These are phyloP conservation scores for Julus scanicus DNA, from an alignment of 2,888 invertebrate species.

Conservation along the genomic window DNA sequence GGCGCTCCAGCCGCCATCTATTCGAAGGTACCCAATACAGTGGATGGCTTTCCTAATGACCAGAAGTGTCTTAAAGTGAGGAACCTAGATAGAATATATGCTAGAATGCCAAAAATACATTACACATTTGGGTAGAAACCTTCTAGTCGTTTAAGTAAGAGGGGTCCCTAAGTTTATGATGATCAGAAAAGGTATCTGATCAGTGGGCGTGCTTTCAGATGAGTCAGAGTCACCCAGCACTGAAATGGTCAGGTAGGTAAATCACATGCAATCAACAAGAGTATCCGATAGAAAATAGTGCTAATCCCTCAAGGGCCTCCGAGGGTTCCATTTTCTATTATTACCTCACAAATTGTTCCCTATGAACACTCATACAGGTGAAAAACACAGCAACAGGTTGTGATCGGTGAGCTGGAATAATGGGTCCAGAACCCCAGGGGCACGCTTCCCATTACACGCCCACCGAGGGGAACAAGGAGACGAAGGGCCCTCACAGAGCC, in stretches of 20 bases:
- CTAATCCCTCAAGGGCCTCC: neutral
- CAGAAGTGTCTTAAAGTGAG: too few relatives aligned
- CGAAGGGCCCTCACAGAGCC: neutral
- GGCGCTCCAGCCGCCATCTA: too few relatives aligned
- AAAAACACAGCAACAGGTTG: slow-evolving; percentile 6
- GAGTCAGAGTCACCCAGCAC: too few relatives aligned
- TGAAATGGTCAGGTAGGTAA: neutral
- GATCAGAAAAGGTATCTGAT: too few relatives aligned
- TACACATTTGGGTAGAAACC: too few relatives aligned
- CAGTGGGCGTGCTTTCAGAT: too few relatives aligned
- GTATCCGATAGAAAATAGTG: neutral
- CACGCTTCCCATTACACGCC: slow-evolving; percentile 19
- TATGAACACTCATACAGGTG: neutral
- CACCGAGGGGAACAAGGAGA: neutral
- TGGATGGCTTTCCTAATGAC: too few relatives aligned
- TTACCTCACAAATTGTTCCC: neutral
- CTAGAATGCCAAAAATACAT: too few relatives aligned
- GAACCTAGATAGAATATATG: too few relatives aligned
- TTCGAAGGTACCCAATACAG: too few relatives aligned
- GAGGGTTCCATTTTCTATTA: neutral
- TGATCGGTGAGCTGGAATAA: slow-evolving; percentile 13
- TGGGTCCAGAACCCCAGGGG: neutral
- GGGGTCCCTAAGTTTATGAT: too few relatives aligned
- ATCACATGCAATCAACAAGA: neutral
- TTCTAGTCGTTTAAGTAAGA: too few relatives aligned